Percentiles rank a stretch among this genome's conserved stretches.
phyloP scores from a whole-genome alignment of 2,888 invertebrate species.

The Agrotis exclamationis region DNA sequence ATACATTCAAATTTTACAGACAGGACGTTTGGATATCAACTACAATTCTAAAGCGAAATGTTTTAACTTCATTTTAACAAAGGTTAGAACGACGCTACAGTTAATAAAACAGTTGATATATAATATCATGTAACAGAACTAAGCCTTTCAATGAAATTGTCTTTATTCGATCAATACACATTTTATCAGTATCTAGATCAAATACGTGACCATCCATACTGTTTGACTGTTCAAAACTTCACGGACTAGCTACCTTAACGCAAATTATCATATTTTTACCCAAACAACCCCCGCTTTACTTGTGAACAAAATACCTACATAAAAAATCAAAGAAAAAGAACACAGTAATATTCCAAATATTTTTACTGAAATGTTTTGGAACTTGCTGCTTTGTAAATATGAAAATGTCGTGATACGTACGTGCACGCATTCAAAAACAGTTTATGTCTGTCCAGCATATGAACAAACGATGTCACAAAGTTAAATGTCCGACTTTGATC shows the following conservation, averaged over 20 bases:
- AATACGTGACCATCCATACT: constrained; percentile 37
- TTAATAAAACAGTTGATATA: background rate
- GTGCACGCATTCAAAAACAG: constrained; percentile 33
- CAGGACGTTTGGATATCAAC: too few relatives aligned
- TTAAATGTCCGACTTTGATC: constrained; percentile 48
- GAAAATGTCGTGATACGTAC: constrained; percentile 27
- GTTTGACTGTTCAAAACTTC: constrained; percentile 19
- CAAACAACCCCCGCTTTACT: background rate
- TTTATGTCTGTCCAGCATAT: constrained; percentile 45
- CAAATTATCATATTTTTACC: constrained; percentile 37
- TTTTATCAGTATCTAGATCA: constrained; percentile 17
- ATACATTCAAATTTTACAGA: too few relatives aligned
- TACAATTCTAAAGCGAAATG: background rate
- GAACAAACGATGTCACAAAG: constrained; percentile 49
- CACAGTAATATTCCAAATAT: constrained; percentile 11
- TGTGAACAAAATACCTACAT: constrained; percentile 3
- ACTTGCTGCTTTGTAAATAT: constrained; percentile 41
- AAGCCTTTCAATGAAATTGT: constrained; percentile 21
- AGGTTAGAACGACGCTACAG: too few relatives aligned
- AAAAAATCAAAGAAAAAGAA: constrained; percentile 9
- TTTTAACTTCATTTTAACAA: background rate
- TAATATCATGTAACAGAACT: constrained; percentile 10
- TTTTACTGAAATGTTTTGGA: constrained; percentile 34
- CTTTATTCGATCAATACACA: constrained; percentile 11
- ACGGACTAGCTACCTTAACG: constrained; percentile 6